Evolutionary conservation across 2,797 vertebrate genomes (phyloP), one percentile per base, ranked within the genome.

Genomic region (Hyperoplus lanceolatus): DNA sequence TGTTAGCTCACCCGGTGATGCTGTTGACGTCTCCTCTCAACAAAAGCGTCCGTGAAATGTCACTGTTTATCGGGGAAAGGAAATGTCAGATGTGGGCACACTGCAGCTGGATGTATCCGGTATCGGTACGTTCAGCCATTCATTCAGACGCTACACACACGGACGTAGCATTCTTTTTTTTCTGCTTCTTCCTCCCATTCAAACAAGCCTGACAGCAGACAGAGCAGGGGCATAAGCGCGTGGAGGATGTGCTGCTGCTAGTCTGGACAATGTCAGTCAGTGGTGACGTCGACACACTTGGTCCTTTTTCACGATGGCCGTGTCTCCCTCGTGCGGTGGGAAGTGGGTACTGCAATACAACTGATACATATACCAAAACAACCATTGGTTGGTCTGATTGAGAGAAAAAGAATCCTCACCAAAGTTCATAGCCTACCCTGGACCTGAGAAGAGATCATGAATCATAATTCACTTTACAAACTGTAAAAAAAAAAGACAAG

Each of bases 1-100:
- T 59, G 77, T 86, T 91, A 90, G 87, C 91, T 91, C 90, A 93
- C 91, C 89, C 48, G 80, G 67, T 74, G 87, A 89, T 80, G 85
- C 70, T 83, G 80, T 71, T 72, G 70, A 80, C 81, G 84, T 84
- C 79, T 79, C 53, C 50, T 42, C 45, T 59, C 16, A 57, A 21
- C 64, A 9, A 36, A 54, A 9, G 49, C 42, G 70, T 57, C 63
- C 13, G 43, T 43, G 21, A 29, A 38, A 38, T 38, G n/a, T 50
- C 43, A 68, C 56, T 29, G 29, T 29, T 29, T 29, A n/a, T 10
- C 1, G 0, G 4, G 13, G 36, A 6, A 12, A 16, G n/a, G 39
- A 15, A 50, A 60, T 43, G 38, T 56, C 73, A 14, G 10, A 5
- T 7, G 46, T 10, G 56, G 7, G 5, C 13, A 0, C 29, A 29